Evolutionary conservation across 2,888 invertebrate species (phyloP).

Genomic region (Pteria penguin): DNA sequence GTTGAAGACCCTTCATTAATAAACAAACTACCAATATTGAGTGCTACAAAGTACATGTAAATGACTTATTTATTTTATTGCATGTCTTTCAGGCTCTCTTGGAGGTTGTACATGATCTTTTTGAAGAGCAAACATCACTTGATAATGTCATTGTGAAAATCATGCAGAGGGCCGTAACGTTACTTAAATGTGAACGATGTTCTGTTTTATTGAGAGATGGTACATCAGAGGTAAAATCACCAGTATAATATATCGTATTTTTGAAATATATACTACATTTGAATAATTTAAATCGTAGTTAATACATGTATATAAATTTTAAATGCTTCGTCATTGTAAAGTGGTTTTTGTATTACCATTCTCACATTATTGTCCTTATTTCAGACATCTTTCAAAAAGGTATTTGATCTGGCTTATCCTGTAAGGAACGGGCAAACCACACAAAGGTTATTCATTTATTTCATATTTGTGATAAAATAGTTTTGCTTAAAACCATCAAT

Average conservation of each 20-base stretch:
- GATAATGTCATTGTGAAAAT: slow-evolving; percentile 82
- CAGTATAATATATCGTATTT: slow-evolving; percentile 9
- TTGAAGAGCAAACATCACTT: slow-evolving; percentile 82
- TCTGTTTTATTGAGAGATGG: slow-evolving; percentile 82
- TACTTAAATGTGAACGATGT: slow-evolving; percentile 82
- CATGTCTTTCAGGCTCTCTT: slow-evolving; percentile 81
- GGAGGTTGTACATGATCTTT: slow-evolving; percentile 82
- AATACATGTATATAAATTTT: background rate
- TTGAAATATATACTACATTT: background rate
- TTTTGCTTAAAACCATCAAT: too few species aligned
- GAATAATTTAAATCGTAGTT: background rate
- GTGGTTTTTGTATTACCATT: too few species aligned
- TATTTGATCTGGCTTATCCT: slow-evolving; percentile 70
- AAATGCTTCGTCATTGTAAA: too few species aligned
- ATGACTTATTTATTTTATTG: too few species aligned
- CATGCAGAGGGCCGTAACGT: slow-evolving; percentile 82
- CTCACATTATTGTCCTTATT: slow-evolving; percentile 34
- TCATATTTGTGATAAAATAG: too few species aligned
- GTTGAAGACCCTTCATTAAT: too few species aligned
- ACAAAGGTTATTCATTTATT: slow-evolving; percentile 49
- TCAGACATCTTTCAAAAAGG: slow-evolving; percentile 68
- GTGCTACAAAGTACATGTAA: too few species aligned
- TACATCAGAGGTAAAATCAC: slow-evolving; percentile 77
- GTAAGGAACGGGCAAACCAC: slow-evolving; percentile 65
- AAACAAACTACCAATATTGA: too few species aligned